phyloP scores from a whole-genome alignment of 2,113 vertebrate species.

The Cinclus mexicanus region DNA sequence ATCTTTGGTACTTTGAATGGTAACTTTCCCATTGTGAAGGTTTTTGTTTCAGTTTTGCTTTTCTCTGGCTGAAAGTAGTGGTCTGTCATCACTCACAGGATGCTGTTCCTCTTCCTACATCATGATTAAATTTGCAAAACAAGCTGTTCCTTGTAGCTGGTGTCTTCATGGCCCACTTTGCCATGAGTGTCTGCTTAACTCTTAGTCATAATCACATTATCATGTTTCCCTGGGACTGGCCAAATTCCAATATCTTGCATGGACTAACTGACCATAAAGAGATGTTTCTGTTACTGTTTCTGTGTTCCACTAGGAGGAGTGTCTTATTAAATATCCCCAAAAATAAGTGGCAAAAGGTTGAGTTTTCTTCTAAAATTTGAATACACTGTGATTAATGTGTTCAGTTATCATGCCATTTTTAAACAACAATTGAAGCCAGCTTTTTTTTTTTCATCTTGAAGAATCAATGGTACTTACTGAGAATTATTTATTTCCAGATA shows the following conservation, averaged over 20 bases:
- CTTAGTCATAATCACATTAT: neutral
- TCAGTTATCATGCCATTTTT: neutral
- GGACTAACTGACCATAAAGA: neutral
- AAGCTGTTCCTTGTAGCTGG: neutral
- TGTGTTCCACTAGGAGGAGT: neutral
- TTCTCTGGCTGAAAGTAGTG: neutral
- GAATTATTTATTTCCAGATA: constrained; percentile 77
- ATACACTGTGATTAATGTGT: neutral
- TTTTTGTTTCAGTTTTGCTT: neutral
- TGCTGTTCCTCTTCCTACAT: neutral
- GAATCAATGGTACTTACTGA: neutral
- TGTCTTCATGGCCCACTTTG: neutral
- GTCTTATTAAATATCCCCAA: neutral
- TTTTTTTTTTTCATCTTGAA: neutral
- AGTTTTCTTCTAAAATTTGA: neutral
- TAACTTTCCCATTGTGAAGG: neutral
- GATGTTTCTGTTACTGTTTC: neutral
- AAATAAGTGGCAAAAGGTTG: neutral
- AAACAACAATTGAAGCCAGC: neutral
- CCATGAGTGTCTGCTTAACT: neutral
- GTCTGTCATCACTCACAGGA: neutral
- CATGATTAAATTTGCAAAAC: neutral
- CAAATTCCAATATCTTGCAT: neutral
- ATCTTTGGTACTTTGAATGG: neutral
- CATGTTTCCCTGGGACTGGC: neutral